These are phyloP conservation scores for Grammomys surdaster DNA, from an alignment of 2,113 vertebrate genomes.

Conservation along the genomic window DNA sequence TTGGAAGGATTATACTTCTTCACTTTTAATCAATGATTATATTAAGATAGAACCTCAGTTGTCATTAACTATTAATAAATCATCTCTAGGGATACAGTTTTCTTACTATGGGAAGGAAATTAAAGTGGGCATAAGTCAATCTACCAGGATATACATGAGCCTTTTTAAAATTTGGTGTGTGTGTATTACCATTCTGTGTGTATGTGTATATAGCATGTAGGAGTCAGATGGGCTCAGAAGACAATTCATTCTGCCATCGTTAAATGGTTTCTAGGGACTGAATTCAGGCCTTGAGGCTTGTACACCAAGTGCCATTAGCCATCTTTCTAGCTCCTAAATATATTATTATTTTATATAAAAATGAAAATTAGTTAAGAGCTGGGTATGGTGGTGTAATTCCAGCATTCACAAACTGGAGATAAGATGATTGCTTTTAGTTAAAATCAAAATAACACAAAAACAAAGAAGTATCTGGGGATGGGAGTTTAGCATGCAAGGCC, in stretches of 20 bases:
- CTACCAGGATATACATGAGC: neutral
- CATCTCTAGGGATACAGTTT: neutral
- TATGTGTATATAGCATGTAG: neutral
- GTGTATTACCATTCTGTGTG: neutral
- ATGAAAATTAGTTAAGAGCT: neutral
- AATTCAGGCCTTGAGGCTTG: neutral
- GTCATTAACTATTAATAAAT: neutral
- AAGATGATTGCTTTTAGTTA: neutral
- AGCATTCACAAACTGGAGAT: neutral
- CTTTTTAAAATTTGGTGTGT: neutral
- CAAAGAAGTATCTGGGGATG: neutral
- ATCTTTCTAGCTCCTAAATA: neutral
- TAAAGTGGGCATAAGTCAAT: neutral
- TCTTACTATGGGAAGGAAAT: neutral
- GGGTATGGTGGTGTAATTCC: neutral
- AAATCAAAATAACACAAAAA: neutral
- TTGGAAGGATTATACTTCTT: neutral
- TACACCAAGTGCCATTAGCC: neutral
- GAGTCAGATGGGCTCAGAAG: neutral
- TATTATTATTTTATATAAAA: neutral
- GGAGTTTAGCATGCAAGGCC: neutral
- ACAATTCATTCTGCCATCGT: neutral
- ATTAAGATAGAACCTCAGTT: neutral
- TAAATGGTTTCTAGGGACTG: neutral
- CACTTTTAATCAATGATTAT: neutral